Evolutionary conservation across 2,797 vertebrate species (phyloP).

Genomic region (Notamacropus eugenii): DNA sequence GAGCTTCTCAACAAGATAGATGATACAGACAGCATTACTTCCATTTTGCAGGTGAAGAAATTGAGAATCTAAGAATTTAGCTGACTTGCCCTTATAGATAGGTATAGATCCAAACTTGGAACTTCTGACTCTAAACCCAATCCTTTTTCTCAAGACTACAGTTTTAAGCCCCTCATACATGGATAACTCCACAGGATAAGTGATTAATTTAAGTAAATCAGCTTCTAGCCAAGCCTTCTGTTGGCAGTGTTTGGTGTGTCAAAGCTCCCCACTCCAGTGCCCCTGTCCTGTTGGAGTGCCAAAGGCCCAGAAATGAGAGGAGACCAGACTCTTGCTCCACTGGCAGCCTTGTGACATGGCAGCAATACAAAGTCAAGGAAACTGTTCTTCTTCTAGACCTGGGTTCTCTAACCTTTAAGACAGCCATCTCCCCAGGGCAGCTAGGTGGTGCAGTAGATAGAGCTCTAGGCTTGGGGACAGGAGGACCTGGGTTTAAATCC

Average conservation of each 20-base stretch:
- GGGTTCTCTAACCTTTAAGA: background rate
- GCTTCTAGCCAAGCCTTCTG: background rate
- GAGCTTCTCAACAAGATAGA: background rate
- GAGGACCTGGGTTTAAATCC: background rate
- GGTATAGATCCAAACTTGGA: background rate
- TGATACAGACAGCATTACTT: background rate
- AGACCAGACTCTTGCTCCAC: background rate
- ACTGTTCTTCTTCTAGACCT: background rate
- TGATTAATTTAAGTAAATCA: background rate
- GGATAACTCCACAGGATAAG: background rate
- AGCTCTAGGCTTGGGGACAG: background rate
- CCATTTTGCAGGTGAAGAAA: background rate
- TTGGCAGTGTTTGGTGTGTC: background rate
- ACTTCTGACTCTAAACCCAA: background rate
- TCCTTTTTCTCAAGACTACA: background rate
- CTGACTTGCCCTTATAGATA: background rate
- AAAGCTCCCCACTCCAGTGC: background rate
- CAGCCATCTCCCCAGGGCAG: background rate
- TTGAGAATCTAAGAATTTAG: background rate
- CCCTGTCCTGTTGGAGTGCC: background rate
- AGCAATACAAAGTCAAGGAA: background rate
- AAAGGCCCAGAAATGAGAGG: background rate
- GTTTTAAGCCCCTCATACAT: background rate
- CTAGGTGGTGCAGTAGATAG: background rate
- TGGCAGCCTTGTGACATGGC: background rate